Evolutionary conservation across 2,797 vertebrate species (phyloP), one percentile per base, ranked within the genome.

Genomic region (Arctocebus calabarensis): DNA sequence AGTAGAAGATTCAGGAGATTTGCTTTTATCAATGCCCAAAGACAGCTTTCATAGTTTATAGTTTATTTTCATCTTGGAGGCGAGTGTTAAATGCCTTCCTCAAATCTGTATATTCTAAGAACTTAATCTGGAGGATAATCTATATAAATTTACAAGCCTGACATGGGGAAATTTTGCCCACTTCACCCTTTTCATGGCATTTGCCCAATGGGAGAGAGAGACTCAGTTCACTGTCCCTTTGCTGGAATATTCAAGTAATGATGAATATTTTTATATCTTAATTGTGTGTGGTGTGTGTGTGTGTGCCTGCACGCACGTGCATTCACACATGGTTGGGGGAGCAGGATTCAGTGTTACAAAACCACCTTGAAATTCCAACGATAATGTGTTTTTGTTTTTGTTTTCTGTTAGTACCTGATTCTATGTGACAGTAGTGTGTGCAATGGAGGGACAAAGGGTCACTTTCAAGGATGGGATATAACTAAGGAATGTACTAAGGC

Each of bases 31-130:
- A 88, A 48, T 95, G 84, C 40, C 52, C 22, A 75, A 90, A 88
- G 32, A 88, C 68, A 81, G 40, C 43, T 92, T 95, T 95, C 77
- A 88, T 62, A 88, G n/a, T 89, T 90, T 77, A 83, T 23, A 91
- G 77, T 83, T 96, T 92, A 84, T 79, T 94, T 96, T 92, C 94
- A 93, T 94, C 88, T 64, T 97, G 70, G 88, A 95, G 61, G 57
- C 71, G 32, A 96, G 64, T 91, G 71, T 95, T 95, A 79, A 82
- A 91, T 86, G 88, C 20, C 73, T 90, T 96, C 70, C 66, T 89
- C 71, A 87, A 96, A 88, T 83, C 45, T 89, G 29, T 86, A 48
- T 62, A 40, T 55, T 84, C 17, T 87, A 92, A 91, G 52, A 92
- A 84, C 20, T 94, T 85, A 92, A 91, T 92, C 52, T 94, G 55